Conservation (phyloP, 2,113 vertebrate species). For the Cairina moschata region DNA sequence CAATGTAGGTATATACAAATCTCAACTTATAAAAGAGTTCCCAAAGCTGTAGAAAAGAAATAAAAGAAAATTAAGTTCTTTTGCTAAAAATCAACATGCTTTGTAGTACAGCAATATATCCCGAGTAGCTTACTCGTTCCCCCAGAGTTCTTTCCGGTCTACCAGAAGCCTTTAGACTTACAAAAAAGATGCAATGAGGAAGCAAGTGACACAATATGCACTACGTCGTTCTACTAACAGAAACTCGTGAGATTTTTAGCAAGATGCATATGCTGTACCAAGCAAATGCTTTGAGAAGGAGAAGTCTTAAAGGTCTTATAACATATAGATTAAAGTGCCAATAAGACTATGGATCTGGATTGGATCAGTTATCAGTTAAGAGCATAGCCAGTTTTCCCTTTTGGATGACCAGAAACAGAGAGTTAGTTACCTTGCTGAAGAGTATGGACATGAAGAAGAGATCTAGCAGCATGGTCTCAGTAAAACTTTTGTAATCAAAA, state of each 20-base stretch:
- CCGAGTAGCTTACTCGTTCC: background rate
- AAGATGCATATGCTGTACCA: background rate
- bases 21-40: conserved; percentile 96
- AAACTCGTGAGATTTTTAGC: background rate
- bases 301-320: background rate
- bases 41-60: conserved; percentile 83
- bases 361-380: background rate
- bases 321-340: background rate
- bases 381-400: background rate
- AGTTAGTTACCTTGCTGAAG: conserved; percentile 91
- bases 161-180: background rate
- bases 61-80: background rate
- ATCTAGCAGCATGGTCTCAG: conserved; percentile 95
- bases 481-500: conserved; percentile 93
- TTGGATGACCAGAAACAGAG: background rate
- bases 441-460: conserved; percentile 98
- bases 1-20: conserved; percentile 98
- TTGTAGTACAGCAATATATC: background rate
- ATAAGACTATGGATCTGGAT: background rate
- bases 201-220: background rate
- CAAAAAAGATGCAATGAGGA: background rate
- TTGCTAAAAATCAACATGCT: background rate
- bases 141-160: background rate
- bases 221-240: background rate
- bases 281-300: background rate